phyloP scores from a whole-genome alignment of 2,113 vertebrate genomes.

The Pelecanoides urinatrix region DNA sequence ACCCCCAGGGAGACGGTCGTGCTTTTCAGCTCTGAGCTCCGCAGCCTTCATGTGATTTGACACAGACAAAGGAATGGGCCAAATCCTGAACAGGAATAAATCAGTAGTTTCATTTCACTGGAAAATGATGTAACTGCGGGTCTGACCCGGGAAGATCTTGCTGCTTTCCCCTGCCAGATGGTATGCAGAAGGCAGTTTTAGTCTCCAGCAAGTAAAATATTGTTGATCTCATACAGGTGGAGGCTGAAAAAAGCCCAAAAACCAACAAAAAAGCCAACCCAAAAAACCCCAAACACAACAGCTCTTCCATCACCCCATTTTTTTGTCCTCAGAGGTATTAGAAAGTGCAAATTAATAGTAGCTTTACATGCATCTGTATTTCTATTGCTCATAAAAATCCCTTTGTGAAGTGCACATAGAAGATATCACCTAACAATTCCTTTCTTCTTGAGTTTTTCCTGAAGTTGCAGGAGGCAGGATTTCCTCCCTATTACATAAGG shows the following conservation, averaged over 20 bases:
- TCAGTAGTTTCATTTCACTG: neutral
- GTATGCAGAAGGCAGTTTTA: neutral
- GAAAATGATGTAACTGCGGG: neutral
- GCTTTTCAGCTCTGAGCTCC: neutral
- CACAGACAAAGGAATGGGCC: neutral
- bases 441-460: constrained; percentile 9
- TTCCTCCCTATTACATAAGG: constrained; percentile 46
- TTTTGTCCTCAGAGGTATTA: neutral
- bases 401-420: neutral
- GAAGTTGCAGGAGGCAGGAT: constrained; percentile 36
- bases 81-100: neutral
- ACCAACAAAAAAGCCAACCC: neutral
- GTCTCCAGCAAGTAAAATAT: neutral
- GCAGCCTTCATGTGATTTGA: neutral
- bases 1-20: accelerated
- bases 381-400: neutral
- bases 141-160: neutral
- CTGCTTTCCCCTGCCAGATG: neutral
- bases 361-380: neutral
- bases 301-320: neutral
- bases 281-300: neutral
- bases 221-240: neutral
- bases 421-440: neutral
- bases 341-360: neutral
- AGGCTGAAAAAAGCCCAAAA: neutral